These are phyloP conservation scores for Dryobotodes eremita DNA, from an alignment of 2,888 invertebrate genomes.

Conservation along the genomic window DNA sequence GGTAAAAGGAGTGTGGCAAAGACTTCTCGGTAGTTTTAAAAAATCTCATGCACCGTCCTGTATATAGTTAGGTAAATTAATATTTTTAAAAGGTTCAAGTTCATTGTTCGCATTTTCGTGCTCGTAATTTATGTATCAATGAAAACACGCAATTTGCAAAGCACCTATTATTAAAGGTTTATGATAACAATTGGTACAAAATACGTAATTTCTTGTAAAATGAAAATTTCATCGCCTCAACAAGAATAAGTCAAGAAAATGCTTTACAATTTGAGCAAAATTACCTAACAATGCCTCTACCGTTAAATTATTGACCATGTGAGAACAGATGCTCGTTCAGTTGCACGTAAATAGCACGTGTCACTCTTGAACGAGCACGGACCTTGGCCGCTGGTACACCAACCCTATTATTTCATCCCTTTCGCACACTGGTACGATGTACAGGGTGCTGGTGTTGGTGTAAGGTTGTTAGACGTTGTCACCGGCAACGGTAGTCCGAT, in stretches of 20 bases:
- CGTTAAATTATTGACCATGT: slow-evolving; percentile 59
- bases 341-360: slow-evolving; percentile 78
- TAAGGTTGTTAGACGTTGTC: slow-evolving; percentile 88
- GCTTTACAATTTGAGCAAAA: background rate
- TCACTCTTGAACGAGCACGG: slow-evolving; percentile 87
- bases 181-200: slow-evolving; percentile 3
- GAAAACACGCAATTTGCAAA: slow-evolving; percentile 52
- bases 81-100: slow-evolving; percentile 15
- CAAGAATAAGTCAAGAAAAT: background rate
- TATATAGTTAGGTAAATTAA: background rate
- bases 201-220: slow-evolving; percentile 17
- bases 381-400: slow-evolving; percentile 79
- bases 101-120: slow-evolving; percentile 19
- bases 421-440: slow-evolving; percentile 75
- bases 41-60: background rate
- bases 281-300: slow-evolving; percentile 29
- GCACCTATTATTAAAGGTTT: slow-evolving; percentile 30
- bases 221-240: background rate
- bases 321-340: slow-evolving; percentile 84
- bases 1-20: background rate
- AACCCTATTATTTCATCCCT: slow-evolving; percentile 82
- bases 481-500: slow-evolving; percentile 86
- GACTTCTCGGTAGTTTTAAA: background rate
- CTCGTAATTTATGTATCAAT: slow-evolving; percentile 13
- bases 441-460: slow-evolving; percentile 83